Conservation (phyloP, 1,140 invertebrate genomes). For the Armadillidium nasatum region DNA sequence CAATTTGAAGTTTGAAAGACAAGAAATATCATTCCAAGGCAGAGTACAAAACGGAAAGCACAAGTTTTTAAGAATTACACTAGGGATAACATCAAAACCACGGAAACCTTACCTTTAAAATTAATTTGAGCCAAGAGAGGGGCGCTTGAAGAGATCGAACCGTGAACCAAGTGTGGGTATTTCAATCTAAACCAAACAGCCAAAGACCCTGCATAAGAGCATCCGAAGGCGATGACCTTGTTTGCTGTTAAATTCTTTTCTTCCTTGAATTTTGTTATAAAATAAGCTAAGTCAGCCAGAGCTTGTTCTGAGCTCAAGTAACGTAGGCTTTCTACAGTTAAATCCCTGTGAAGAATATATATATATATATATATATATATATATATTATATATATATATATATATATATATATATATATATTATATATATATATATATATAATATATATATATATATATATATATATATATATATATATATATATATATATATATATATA, state of each 20-base stretch:
- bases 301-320: slow-evolving; percentile 84
- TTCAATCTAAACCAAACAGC: slow-evolving; percentile 80
- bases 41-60: neutral
- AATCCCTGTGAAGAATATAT: too few species aligned
- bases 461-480: too few species aligned
- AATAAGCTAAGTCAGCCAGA: slow-evolving; percentile 76
- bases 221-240: slow-evolving; percentile 69
- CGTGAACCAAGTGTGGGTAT: slow-evolving; percentile 81
- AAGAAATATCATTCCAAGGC: neutral
- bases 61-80: neutral
- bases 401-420: too few species aligned
- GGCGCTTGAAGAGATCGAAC: slow-evolving; percentile 78
- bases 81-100: neutral
- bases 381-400: too few species aligned
- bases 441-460: too few species aligned
- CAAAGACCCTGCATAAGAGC: slow-evolving; percentile 28
- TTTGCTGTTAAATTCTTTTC: slow-evolving; percentile 61
- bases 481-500: too few species aligned
- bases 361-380: too few species aligned
- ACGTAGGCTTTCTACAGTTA: slow-evolving; percentile 67
- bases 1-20: neutral
- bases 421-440: too few species aligned
- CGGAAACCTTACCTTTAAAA: slow-evolving; percentile 14
- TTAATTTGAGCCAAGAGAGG: slow-evolving; percentile 56
- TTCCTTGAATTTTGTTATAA: slow-evolving; percentile 64